These are phyloP conservation scores for Brevimyrus niger DNA, from an alignment of 2,113 vertebrate species.

Conservation along the genomic window DNA sequence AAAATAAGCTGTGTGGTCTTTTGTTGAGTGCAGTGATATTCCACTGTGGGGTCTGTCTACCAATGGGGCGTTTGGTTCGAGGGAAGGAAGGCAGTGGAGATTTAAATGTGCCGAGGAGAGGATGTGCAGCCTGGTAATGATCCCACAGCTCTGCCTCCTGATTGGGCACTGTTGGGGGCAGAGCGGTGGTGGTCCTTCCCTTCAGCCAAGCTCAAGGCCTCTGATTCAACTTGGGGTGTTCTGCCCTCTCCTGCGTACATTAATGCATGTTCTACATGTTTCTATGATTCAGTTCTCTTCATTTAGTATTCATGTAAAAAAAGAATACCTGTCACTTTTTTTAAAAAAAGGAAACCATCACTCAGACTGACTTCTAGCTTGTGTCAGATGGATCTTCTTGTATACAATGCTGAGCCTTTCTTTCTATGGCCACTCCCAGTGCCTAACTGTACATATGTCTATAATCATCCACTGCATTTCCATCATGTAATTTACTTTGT, in stretches of 20 bases:
- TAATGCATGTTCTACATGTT: background rate
- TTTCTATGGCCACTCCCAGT: background rate
- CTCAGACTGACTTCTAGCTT: background rate
- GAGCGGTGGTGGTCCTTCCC: background rate
- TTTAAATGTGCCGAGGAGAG: constrained; percentile 14
- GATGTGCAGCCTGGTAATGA: constrained; percentile 2
- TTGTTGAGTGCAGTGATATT: background rate
- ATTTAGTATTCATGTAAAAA: background rate
- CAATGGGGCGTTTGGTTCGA: background rate
- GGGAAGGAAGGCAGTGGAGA: background rate
- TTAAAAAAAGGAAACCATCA: background rate
- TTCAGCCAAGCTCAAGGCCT: background rate
- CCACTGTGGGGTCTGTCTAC: background rate
- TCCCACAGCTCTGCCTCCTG: background rate
- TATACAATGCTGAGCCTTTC: background rate
- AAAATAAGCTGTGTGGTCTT: background rate
- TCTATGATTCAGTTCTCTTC: background rate
- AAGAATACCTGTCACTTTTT: background rate
- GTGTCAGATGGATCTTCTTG: background rate
- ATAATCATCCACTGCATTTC: background rate
- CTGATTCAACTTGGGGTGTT: background rate
- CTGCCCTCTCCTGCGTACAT: background rate
- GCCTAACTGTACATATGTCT: background rate
- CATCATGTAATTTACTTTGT: background rate
- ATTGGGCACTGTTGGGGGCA: background rate